Evolutionary conservation across 2,888 invertebrate species (phyloP).

Genomic region (Latrodectus hesperus): DNA sequence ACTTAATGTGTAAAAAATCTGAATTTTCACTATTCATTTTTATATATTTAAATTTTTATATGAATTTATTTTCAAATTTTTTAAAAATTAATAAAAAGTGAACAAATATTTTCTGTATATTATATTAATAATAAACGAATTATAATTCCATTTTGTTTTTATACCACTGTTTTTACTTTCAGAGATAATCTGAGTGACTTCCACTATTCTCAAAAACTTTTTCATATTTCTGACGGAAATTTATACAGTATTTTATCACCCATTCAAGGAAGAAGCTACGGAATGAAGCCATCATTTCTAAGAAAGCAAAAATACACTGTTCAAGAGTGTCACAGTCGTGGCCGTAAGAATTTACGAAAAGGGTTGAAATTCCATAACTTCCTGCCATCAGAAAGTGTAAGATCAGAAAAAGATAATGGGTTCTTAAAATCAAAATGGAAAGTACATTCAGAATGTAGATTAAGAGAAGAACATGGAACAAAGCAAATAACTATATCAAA

Average conservation of each 20-base stretch:
- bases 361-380: conserved; percentile 69
- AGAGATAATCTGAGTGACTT: conserved; percentile 69
- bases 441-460: conserved; percentile 68
- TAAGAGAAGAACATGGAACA: conserved; percentile 71
- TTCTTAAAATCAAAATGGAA: conserved; percentile 62
- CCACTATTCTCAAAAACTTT: conserved; percentile 72
- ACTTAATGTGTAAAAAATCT: no score
- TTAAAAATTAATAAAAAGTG: no score
- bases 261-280: conserved; percentile 70
- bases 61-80: no score
- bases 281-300: conserved; percentile 68
- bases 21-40: no score
- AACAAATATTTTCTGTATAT: no score
- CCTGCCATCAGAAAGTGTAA: conserved; percentile 68
- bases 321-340: conserved; percentile 59
- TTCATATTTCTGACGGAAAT: conserved; percentile 72
- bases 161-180: conserved; percentile 1
- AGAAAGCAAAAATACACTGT: conserved; percentile 66
- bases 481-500: conserved; percentile 71
- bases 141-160: neutral
- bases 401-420: conserved; percentile 65
- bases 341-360: conserved; percentile 58
- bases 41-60: no score
- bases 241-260: conserved; percentile 72
- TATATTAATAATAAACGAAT: neutral